A percentile compares a stretch with the other conserved stretches of the same genome.
Conservation (phyloP, 2,113 vertebrate species). For the Circaetus gallicus region DNA sequence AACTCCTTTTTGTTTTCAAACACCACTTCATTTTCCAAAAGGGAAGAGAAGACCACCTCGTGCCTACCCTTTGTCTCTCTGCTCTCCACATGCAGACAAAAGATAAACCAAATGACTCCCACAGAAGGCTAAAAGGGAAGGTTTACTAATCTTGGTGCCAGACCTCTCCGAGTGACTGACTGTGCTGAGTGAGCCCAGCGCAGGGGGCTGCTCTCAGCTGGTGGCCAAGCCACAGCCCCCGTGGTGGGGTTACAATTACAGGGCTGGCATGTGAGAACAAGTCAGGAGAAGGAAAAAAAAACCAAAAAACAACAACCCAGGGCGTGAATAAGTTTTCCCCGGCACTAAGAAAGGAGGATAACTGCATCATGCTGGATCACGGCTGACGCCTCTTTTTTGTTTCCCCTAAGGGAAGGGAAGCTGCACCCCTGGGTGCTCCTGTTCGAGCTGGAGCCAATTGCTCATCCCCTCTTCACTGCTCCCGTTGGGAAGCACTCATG, state of each 20-base stretch:
- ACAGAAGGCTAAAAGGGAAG: not conserved
- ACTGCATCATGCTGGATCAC: not conserved
- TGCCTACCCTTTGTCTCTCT: not conserved
- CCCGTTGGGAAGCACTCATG: not conserved
- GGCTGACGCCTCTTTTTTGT: fast-evolving
- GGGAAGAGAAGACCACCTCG: not conserved
- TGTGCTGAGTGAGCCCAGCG: not conserved
- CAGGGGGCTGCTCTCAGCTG: fast-evolving
- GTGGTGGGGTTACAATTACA: fast-evolving
- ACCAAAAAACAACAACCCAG: not conserved
- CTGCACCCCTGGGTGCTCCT: not conserved
- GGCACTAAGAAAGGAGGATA: not conserved
- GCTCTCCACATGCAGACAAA: not conserved
- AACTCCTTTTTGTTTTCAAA: not conserved
- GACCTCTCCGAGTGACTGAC: not conserved
- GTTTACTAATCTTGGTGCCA: not conserved
- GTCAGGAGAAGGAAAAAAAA: not conserved
- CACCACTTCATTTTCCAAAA: not conserved
- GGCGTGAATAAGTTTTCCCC: not conserved
- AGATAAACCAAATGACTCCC: not conserved
- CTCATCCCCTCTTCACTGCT: not conserved
- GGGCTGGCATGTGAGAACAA: not conserved
- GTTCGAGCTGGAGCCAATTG: not conserved
- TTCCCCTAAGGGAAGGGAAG: not conserved
- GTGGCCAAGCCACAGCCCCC: not conserved